Base-by-base conservation (phyloP, 2,888 invertebrate species). In the Gymnoscelis rufifasciata region DNA sequence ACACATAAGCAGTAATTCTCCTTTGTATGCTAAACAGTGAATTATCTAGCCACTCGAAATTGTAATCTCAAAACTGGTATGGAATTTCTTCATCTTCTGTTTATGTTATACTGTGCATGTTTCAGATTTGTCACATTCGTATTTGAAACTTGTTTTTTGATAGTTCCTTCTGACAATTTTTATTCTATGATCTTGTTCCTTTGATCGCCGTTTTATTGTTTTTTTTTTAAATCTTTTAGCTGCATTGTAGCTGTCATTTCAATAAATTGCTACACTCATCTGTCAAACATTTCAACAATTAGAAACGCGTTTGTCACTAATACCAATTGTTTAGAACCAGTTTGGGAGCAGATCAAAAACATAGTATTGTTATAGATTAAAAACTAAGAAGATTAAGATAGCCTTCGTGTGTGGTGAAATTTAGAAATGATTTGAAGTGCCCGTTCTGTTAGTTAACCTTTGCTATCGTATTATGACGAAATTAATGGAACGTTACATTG, bases 11-110 rank as follows among this genome's bases (percentile, higher is more conserved):
- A 76, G 84, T 84, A 84, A 84, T 83, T 75, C 83, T 77, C 84
- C 86, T 86, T 88, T 88, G 87, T 88, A 88, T 88, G 87, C 84
- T 80, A 88, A 71, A 84, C 81, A 78, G 74, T 74, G 82, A 87
- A 87, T 88, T 84, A 87, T 88, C 87, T 87, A 87, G 83, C 50
- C 45, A 81, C 77, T 80, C 81, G 77, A 84, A 88, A 88, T 84
- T 83, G 83, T 88, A 86, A 88, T 87, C 88, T 87, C 70, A 66
- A 74, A 82, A 83, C 84, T 77, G 57, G 83, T 78, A 78, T 75
- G 82, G 82, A 83, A 84, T 88, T 88, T 84, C 87, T 88, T 82
- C 86, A 87, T 87, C 79, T 73, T 72, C 78, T 80, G 81, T 78
- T 80, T 68, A 70, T 66, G 66, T 64, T 51, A 47, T 42, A 43